Base-by-base conservation (phyloP, 1,140 invertebrate species). In the Calycopis cecrops region DNA sequence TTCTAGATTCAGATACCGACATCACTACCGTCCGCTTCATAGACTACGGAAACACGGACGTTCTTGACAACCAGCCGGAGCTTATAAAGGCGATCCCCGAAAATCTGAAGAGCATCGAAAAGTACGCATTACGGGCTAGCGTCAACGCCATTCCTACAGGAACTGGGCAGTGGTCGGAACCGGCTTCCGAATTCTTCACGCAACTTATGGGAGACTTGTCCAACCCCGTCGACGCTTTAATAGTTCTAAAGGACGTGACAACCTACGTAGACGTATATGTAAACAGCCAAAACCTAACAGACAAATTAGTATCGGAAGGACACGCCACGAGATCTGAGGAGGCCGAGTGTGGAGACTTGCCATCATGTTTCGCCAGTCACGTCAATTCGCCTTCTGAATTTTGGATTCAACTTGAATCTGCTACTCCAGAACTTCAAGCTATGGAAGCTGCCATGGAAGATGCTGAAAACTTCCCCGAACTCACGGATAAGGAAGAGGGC, bases 31-130 rank as follows among this genome's bases (percentile, higher is more conserved):
- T 96, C 0, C 89, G 92, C 21, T 97, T 95, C 69, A 91, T 96
- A 3, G 96, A 97, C 72, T 96, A 92, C 72, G 96, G 96, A 7
- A 94, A 94, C 60, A 93, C 92, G 0, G 93, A 94, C 66, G 89
- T 92, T 0, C 87, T 93, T 0, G 88, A 91, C 35, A 92, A 91
- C 51, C 85, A 87, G 9, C 83, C 84, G 0, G 83, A 75, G 0
- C 73, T 90, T 9, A 86, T 94, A 0, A 93, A 92, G 67, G 76
- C 85, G 8, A 76, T 94, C 28, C 90, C 91, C 0, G 83, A 89
- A 10, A 76, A 88, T 38, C 82, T 90, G 61, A 84, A 79, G 52
- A 76, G 77, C 11, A 69, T 90, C 0, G 88, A 90, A 49, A 82
- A 88, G 8, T 92, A 90, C 54, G 91, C 92, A 1, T 71, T 91